These are phyloP conservation scores for Nannobrachium achirus DNA, from an alignment of 2,113 vertebrate species.

Conservation along the genomic window DNA sequence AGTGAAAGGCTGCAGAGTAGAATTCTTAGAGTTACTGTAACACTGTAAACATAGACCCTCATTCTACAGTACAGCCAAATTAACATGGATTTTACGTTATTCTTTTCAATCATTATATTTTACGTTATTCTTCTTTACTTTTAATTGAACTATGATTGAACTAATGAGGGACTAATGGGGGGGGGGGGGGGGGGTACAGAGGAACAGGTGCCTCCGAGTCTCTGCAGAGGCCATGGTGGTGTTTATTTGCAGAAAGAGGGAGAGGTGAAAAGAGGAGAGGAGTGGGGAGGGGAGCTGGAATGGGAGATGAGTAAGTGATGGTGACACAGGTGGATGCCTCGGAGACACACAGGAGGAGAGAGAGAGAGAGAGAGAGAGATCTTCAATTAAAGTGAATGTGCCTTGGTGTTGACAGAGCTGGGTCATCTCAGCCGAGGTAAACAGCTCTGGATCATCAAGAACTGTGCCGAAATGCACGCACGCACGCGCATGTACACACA, in stretches of 20 bases:
- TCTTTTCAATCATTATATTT: too few species aligned
- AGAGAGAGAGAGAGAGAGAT: conserved; percentile 4
- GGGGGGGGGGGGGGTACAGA: conserved; percentile 64
- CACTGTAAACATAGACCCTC: too few species aligned
- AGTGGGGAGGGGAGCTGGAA: conserved; percentile 6
- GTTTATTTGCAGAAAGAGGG: conserved; percentile 40
- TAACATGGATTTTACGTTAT: too few species aligned
- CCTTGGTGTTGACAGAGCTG: conserved; percentile 19
- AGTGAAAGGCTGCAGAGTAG: too few species aligned
- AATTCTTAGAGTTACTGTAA: too few species aligned
- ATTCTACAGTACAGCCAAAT: too few species aligned
- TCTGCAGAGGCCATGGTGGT: conserved; percentile 37
- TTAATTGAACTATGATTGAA: too few species aligned
- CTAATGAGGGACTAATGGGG: too few species aligned
- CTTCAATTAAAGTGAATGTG: conserved; percentile 12
- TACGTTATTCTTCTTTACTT: too few species aligned
- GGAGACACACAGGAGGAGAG: neutral
- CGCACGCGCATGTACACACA: conserved; percentile 1
- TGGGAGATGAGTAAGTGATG: neutral
- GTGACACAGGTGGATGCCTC: neutral
- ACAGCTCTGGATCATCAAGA: conserved; percentile 14
- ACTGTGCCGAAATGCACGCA: conserved; percentile 1
- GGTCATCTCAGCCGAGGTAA: conserved; percentile 13
- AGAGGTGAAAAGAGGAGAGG: neutral
- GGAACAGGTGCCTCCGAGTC: conserved; percentile 63